These are phyloP conservation scores for Listronotus bonariensis DNA, from an alignment of 1,140 invertebrate genomes.

Conservation along the genomic window DNA sequence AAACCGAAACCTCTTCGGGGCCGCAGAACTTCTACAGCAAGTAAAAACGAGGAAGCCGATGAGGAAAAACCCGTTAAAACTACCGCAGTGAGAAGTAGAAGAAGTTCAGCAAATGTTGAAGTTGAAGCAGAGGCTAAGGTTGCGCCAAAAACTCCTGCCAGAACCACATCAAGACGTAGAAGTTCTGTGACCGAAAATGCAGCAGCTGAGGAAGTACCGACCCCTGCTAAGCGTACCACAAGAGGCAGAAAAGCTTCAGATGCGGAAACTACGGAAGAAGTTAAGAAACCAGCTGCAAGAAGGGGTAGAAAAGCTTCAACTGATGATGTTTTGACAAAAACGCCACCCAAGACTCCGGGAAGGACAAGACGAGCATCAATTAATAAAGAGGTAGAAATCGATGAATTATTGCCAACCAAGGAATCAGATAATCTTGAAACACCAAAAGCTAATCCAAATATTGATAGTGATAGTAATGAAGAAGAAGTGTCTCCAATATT, in stretches of 20 bases:
- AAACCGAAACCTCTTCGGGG: slow-evolving; percentile 20
- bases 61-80: slow-evolving; percentile 6
- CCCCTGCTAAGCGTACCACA: background rate
- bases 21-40: slow-evolving; percentile 11
- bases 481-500: background rate
- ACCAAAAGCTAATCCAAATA: background rate
- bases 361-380: slow-evolving; percentile 8
- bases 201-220: background rate
- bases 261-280: background rate
- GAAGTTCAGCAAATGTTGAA: slow-evolving; percentile 10
- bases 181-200: slow-evolving; percentile 13
- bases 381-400: background rate
- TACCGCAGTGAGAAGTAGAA: slow-evolving; percentile 14
- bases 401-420: background rate
- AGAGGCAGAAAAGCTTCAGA: slow-evolving; percentile 5
- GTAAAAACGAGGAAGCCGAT: background rate
- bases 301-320: slow-evolving; percentile 11
- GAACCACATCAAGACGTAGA: slow-evolving; percentile 24
- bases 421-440: background rate
- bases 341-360: slow-evolving; percentile 7
- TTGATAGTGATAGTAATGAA: background rate
- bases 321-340: background rate
- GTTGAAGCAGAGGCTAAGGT: slow-evolving; percentile 6
- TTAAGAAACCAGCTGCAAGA: slow-evolving; percentile 20
- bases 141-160: slow-evolving; percentile 13